A percentile compares a stretch with the other conserved stretches of the same genome.
Conservation (phyloP, 2,888 invertebrate genomes). For the Halictus ligatus region DNA sequence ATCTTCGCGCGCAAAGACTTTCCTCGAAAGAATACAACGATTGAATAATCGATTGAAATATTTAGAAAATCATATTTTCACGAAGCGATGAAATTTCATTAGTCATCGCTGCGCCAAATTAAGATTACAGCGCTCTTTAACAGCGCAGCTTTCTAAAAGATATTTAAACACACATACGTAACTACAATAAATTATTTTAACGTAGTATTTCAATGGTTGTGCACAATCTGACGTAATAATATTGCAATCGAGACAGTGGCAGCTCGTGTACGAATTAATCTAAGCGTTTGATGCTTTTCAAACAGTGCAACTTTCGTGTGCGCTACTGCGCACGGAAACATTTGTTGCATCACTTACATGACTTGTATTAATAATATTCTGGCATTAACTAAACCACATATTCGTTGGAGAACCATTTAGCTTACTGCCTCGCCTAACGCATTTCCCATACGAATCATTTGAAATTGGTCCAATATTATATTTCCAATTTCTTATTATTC, state of each 20-base stretch:
- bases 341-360: neutral
- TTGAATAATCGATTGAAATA: neutral
- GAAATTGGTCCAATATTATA: no score
- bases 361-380: no score
- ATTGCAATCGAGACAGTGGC: neutral
- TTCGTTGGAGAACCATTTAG: no score
- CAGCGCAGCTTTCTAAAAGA: neutral
- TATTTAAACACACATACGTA: neutral
- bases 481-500: no score
- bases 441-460: no score
- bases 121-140: no score
- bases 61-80: neutral
- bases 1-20: neutral
- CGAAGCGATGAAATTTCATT: no score
- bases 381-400: no score
- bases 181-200: neutral
- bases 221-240: neutral
- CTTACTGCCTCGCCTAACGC: no score
- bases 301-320: neutral
- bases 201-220: neutral
- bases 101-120: no score
- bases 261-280: neutral
- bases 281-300: neutral
- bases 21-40: no score
- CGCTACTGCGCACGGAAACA: neutral